phyloP scores from a whole-genome alignment of 1,140 invertebrate species.

The Nymphalis io region DNA sequence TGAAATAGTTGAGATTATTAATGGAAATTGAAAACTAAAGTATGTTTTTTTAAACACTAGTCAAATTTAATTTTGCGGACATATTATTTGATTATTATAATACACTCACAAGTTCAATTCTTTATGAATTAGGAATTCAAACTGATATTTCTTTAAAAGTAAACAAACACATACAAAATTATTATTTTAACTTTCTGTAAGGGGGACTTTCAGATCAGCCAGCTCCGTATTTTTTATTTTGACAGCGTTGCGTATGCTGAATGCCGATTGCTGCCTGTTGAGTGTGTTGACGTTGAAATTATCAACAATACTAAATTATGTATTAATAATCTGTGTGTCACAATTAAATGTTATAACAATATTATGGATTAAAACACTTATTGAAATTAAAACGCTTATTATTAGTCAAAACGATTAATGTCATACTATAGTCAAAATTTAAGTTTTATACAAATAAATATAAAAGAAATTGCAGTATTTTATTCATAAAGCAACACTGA shows the following conservation, averaged over 20 bases:
- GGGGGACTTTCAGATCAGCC: too few species aligned
- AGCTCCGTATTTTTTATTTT: neutral
- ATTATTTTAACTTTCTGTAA: neutral
- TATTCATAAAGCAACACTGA: conserved; percentile 27
- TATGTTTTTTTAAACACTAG: too few species aligned
- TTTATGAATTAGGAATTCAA: neutral
- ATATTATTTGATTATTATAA: neutral
- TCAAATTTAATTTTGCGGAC: too few species aligned
- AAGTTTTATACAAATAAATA: too few species aligned
- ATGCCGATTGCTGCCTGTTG: too few species aligned
- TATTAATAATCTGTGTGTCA: neutral
- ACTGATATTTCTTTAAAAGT: neutral
- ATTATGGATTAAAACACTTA: neutral
- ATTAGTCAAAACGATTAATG: too few species aligned
- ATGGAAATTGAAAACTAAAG: neutral
- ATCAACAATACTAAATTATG: neutral
- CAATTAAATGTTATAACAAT: neutral
- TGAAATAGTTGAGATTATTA: neutral
- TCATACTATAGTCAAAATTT: too few species aligned
- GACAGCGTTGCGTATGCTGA: neutral
- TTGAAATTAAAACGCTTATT: too few species aligned
- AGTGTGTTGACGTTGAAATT: neutral
- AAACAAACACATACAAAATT: neutral
- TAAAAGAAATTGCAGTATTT: neutral
- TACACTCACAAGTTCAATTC: neutral